Evolutionary conservation across 2,113 vertebrate species (phyloP), one percentile per base, ranked within the genome.

Genomic region (Sander vitreus): DNA sequence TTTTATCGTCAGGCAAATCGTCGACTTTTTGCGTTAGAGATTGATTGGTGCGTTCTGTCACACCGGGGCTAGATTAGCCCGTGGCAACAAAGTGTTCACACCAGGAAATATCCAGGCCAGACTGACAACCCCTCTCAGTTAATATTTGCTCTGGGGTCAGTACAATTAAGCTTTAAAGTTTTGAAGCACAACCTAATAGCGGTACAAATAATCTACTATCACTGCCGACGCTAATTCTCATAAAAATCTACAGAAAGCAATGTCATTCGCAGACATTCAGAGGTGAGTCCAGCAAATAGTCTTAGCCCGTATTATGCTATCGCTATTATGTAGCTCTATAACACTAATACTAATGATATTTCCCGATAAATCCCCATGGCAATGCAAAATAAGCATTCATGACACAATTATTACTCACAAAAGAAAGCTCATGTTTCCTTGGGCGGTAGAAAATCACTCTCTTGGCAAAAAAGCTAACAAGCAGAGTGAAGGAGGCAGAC

Each of bases 401-500:
- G 11, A 51, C 9, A 76, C 4, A 50, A 2, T 11, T 30, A 23
- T 6, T 59, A 95, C 95, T 95, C 67, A 95, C 95, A 95, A 95
- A 50, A 95, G 91, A 87, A 95, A 95, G 86, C 93, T 95, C 95
- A 95, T 95, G 71, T 84, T 95, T 93, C 92, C 83, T 75, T 78
- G 21, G 67, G 15, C 15, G 8, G 78, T 16, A 51, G 81, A 72
- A 82, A 75, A 76, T 5, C 18, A 65, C 70, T 69, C 75, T 73
- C 36, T 70, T 67, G 47, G 57, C 19, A 72, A 83, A 86, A 86
- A 2, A 27, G 74, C 66, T 43, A 78, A 45, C 62, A 63, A 65
- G 70, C 67, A 76, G 58, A 83, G 62, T 43, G 39, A 43, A 58
- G 45, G 58, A 86, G 50, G 67, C 27, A 68, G 76, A 68, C 39